Conservation (phyloP, 2,113 vertebrate genomes). For the Mystacornis crossleyi region DNA sequence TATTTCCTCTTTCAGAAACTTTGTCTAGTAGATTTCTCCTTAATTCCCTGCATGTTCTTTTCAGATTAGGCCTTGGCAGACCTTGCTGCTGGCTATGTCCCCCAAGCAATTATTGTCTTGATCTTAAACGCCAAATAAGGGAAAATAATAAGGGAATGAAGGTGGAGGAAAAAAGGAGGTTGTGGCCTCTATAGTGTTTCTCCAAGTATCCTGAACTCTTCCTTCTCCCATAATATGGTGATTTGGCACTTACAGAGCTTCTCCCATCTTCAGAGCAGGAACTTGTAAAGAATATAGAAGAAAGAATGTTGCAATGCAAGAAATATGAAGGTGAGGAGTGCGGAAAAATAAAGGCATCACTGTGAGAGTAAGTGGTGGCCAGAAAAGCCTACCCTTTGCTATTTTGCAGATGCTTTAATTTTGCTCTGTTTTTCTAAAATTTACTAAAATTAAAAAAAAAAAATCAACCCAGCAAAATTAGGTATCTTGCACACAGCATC, state of each 20-base stretch:
- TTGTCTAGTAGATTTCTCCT: neutral
- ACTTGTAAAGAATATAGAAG: neutral
- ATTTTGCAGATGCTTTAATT: neutral
- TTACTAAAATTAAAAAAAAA: neutral
- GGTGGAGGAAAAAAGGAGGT: neutral
- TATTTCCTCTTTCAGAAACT: neutral
- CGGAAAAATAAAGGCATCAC: neutral
- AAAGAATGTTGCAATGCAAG: neutral
- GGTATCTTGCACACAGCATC: neutral
- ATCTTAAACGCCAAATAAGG: neutral
- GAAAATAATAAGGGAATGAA: neutral
- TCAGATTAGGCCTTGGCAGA: neutral
- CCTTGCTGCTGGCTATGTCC: neutral
- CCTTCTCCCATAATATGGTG: neutral
- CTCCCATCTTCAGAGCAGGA: neutral
- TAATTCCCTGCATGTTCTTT: neutral
- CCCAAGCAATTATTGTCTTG: fast-evolving
- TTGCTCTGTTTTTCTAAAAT: neutral
- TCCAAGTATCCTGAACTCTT: neutral
- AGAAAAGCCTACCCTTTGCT: neutral
- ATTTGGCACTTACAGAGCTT: neutral
- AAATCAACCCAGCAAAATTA: neutral
- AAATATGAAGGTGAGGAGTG: fast-evolving
- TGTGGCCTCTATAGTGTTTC: neutral
- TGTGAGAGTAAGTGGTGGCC: neutral